Evolutionary conservation across 2,888 invertebrate genomes (phyloP).

Genomic region (Agriotes lineatus): DNA sequence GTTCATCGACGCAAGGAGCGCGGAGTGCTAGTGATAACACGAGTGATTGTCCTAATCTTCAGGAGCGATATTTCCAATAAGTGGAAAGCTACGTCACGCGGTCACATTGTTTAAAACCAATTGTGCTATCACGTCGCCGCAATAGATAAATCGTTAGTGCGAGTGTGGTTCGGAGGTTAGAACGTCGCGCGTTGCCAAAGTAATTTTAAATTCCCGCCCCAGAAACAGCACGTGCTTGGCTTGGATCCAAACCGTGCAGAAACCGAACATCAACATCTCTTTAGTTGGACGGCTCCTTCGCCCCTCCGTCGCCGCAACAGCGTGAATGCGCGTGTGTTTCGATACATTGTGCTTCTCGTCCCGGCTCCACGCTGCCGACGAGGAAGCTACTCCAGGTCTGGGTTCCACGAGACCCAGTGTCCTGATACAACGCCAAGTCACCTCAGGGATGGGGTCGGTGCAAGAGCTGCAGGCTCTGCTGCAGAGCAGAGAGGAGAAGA

Average conservation of each 20-base stretch:
- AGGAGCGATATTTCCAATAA: conserved; percentile 8
- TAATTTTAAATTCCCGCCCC: conserved; percentile 16
- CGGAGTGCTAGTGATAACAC: conserved; percentile 13
- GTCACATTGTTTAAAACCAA: conserved; percentile 18
- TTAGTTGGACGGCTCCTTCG: conserved; percentile 27
- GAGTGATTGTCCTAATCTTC: conserved; percentile 8
- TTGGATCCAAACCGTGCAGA: conserved; percentile 19
- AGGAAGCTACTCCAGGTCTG: conserved; percentile 72
- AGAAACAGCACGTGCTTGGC: conserved; percentile 30
- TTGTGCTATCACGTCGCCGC: conserved; percentile 10
- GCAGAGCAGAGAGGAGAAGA: conserved; percentile 76
- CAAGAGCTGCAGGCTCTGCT: conserved; percentile 72
- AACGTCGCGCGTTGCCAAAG: conserved; percentile 17
- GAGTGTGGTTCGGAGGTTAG: conserved; percentile 12
- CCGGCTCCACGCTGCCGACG: conserved; percentile 84
- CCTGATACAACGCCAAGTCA: conserved; percentile 46
- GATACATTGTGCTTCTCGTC: conserved; percentile 90
- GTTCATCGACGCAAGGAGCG: neutral
- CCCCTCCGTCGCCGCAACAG: conserved; percentile 40
- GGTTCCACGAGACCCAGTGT: conserved; percentile 51
- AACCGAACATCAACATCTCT: conserved; percentile 14
- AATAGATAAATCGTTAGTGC: conserved; percentile 8
- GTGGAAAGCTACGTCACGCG: conserved; percentile 10
- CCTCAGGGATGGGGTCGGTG: conserved; percentile 57
- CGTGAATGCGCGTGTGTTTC: conserved; percentile 89